Evolutionary conservation across 2,797 vertebrate genomes (phyloP), one percentile per base, ranked within the genome.

Genomic region (Champsocephalus gunnari): DNA sequence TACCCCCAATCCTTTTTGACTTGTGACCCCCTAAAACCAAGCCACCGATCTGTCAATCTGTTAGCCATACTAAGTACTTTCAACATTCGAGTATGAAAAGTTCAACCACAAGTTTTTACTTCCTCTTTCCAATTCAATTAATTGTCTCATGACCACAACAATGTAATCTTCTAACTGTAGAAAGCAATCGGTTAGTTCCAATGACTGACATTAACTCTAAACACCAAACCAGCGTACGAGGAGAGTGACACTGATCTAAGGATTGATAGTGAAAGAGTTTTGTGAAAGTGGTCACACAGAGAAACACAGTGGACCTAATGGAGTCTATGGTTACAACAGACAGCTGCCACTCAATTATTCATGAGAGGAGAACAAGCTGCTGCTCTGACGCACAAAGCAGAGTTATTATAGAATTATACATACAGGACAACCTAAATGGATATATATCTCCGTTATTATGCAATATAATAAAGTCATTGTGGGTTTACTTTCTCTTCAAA

Each of bases 331-430:
- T 73, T 74, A 79, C 83, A 80, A 17, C 50, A 53, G 53, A 43
- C 80, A 28, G 59, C 47, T 66, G 65, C 72, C 76, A 58, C 76
- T 89, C 61, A 72, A 88, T 88, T 79, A 90, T 88, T 90, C 21
- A 90, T 79, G 51, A 65, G 41, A 19, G 13, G 48, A 62, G 67
- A 60, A 66, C 65, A 79, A 60, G 59, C 73, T 77, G 77, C 47
- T 58, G 56, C 60, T 47, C 32, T 12, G 24, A 21, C 44, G 72
- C 57, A 70, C 24, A 64, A 21, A 8, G 32, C 19, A 61, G 54
- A 9, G 41, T 67, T 43, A 55, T 14, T 19, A 7, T 57, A 38
- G 44, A 69, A 21, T 60, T 8, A 51, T 47, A 59, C 53, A 65
- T 38, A 38, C 34, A 38, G 34, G 7, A 38, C 8, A 49, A 16